phyloP scores from a whole-genome alignment of 2,888 invertebrate species.

The Frankliniella intonsa region DNA sequence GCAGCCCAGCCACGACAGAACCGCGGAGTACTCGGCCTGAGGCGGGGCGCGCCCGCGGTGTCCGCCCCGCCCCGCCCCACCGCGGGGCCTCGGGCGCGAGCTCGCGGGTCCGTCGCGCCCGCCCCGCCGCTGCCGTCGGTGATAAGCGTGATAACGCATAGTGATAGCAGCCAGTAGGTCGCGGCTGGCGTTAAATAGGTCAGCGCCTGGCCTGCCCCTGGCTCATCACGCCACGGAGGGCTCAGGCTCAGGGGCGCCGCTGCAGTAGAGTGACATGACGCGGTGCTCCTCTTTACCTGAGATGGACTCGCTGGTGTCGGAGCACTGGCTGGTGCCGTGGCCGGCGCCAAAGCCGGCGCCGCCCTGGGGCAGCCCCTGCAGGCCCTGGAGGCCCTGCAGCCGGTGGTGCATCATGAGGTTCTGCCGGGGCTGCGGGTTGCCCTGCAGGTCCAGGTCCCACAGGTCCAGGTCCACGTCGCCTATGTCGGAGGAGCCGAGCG shows the following conservation, averaged over 20 bases:
- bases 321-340: conserved; percentile 45
- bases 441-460: conserved; percentile 63
- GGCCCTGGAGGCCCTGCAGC: conserved; percentile 31
- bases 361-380: conserved; percentile 39
- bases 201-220: neutral
- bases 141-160: conserved; percentile 42
- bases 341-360: conserved; percentile 45
- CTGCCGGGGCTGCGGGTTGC: conserved; percentile 45
- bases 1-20: neutral
- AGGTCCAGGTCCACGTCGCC: conserved; percentile 67
- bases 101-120: too few relatives aligned
- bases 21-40: too few relatives aligned
- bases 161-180: conserved; percentile 42
- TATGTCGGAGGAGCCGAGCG: conserved; percentile 67
- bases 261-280: too few relatives aligned
- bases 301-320: conserved; percentile 48
- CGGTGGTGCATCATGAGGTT: conserved; percentile 33
- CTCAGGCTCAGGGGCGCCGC: neutral
- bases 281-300: conserved; percentile 45
- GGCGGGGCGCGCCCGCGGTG: too few relatives aligned
- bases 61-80: too few relatives aligned
- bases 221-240: neutral
- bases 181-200: conserved; percentile 39
- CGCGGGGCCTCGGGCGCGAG: too few relatives aligned
- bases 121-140: conserved; percentile 47